These are phyloP conservation scores for Tachina lurida DNA, from an alignment of 2,888 invertebrate genomes.

Conservation along the genomic window DNA sequence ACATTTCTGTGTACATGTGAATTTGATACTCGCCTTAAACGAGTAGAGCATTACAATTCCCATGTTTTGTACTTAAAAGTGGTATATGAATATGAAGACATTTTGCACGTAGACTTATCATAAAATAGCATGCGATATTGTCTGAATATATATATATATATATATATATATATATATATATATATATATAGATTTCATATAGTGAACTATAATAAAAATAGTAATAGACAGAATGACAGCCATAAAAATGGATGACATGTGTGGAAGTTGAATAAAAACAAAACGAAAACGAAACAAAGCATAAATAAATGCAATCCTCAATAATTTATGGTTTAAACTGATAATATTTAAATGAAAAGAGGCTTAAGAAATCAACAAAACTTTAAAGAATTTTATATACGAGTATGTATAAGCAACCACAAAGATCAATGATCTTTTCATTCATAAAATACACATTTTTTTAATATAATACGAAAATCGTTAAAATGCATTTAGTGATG, in stretches of 20 bases:
- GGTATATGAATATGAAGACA: conserved; percentile 61
- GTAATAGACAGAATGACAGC: conserved; percentile 67
- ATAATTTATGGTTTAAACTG: conserved; percentile 51
- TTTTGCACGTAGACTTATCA: conserved; percentile 68
- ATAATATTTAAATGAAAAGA: conserved; percentile 16
- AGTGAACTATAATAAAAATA: conserved; percentile 65
- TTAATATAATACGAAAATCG: not conserved
- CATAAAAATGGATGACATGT: conserved; percentile 66
- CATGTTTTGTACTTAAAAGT: conserved; percentile 31
- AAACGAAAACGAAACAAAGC: not conserved
- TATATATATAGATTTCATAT: conserved; percentile 40
- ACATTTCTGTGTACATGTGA: not conserved
- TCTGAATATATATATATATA: conserved; percentile 52
- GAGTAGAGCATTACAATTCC: conserved; percentile 24
- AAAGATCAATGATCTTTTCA: conserved; percentile 52
- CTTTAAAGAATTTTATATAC: conserved; percentile 38
- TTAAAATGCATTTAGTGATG: not conserved
- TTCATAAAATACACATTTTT: conserved; percentile 56
- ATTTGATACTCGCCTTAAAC: not conserved
- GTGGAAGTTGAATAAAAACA: conserved; percentile 34
- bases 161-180: conserved; percentile 40
- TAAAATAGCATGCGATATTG: conserved; percentile 66
- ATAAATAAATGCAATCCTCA: conserved; percentile 18
- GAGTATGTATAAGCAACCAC: not conserved
- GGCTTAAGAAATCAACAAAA: conserved; percentile 16